phyloP scores from a whole-genome alignment of 2,797 vertebrate genomes.

The Atherinosoma microstoma region DNA sequence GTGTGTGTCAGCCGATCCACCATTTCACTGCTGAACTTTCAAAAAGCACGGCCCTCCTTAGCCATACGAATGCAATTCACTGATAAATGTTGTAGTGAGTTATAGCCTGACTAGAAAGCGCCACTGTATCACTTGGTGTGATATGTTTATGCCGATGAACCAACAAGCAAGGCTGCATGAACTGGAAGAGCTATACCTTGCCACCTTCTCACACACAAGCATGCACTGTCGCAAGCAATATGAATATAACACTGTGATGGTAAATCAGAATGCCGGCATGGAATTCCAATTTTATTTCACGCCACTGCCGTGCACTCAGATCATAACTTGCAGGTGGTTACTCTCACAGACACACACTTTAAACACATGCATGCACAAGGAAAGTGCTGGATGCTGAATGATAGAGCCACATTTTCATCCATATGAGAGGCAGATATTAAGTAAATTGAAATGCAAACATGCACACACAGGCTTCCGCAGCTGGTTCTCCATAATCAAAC shows the following conservation, averaged over 20 bases:
- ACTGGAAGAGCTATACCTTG: slow-evolving; percentile 16
- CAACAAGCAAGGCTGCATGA: slow-evolving; percentile 12
- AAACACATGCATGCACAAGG: slow-evolving; percentile 30
- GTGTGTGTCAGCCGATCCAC: slow-evolving; percentile 57
- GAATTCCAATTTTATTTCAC: slow-evolving; percentile 72
- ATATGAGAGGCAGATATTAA: slow-evolving; percentile 17
- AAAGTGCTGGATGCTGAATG: slow-evolving; percentile 35
- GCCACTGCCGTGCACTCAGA: slow-evolving; percentile 21
- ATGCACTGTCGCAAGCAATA: background rate
- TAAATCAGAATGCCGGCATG: slow-evolving; percentile 59
- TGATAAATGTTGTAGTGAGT: slow-evolving; percentile 66
- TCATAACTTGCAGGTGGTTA: slow-evolving; percentile 63
- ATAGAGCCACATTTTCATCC: slow-evolving; percentile 12
- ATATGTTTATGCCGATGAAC: slow-evolving; percentile 56
- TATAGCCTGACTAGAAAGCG: slow-evolving; percentile 50
- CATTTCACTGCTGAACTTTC: slow-evolving; percentile 65
- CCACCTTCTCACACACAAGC: background rate
- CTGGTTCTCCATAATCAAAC: slow-evolving; percentile 41
- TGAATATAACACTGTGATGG: slow-evolving; percentile 42
- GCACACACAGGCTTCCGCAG: slow-evolving; percentile 24
- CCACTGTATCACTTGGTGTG: slow-evolving; percentile 32
- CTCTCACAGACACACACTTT: slow-evolving; percentile 23
- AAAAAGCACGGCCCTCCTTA: slow-evolving; percentile 53
- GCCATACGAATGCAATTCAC: slow-evolving; percentile 69
- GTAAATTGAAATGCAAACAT: slow-evolving; percentile 36